Percentiles rank a stretch among this genome's conserved stretches.
Evolutionary conservation across 2,113 vertebrate species (phyloP).

Genomic region (Poeciliopsis turrubarensis): DNA sequence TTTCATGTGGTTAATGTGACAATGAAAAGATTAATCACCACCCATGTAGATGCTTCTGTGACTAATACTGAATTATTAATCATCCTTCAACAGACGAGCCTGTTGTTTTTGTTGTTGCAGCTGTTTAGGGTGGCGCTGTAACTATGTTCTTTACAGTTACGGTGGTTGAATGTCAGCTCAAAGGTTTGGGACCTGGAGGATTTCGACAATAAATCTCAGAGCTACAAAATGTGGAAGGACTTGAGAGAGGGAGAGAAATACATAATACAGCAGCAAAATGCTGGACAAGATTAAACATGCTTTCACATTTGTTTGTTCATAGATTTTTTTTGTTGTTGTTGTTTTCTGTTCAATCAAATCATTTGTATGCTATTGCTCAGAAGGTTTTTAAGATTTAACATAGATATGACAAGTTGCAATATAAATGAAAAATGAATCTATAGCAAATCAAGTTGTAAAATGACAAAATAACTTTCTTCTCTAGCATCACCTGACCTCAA

Average conservation of each 20-base stretch:
- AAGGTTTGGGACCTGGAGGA: neutral
- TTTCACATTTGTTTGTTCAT: neutral
- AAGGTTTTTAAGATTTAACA: neutral
- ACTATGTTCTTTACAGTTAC: no score
- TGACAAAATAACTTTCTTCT: no score
- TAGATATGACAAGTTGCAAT: neutral
- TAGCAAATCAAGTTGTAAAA: neutral
- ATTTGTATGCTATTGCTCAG: neutral
- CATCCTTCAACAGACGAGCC: neutral
- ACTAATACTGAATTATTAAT: neutral
- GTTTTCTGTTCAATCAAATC: neutral
- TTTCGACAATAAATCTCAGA: slow-evolving; percentile 7
- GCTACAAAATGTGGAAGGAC: neutral
- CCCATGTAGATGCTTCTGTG: neutral
- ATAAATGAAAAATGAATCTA: neutral
- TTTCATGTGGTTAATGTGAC: neutral
- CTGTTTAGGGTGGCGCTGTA: neutral
- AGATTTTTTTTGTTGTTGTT: neutral
- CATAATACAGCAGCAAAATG: neutral
- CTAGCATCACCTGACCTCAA: neutral
- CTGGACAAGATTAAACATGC: neutral
- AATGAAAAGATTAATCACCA: neutral
- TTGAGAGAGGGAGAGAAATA: neutral
- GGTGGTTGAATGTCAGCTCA: neutral
- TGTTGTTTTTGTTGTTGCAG: neutral